phyloP scores from a whole-genome alignment of 2,797 vertebrate genomes.

The Enteromius trimaculatus region DNA sequence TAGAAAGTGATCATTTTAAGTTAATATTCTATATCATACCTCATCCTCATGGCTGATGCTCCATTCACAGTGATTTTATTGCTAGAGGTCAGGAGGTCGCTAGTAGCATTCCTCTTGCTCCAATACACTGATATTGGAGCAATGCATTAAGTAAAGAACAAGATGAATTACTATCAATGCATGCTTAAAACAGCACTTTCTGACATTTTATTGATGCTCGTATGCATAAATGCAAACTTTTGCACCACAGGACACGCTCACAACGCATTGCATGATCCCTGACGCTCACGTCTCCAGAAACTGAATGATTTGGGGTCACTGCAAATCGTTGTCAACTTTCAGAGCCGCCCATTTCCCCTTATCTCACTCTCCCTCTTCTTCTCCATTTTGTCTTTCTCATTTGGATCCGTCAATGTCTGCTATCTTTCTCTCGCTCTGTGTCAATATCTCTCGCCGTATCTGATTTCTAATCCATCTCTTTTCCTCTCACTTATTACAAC shows the following conservation, averaged over 20 bases:
- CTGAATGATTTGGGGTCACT: background rate
- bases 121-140: background rate
- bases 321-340: conserved; percentile 1
- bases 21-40: background rate
- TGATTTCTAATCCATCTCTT: conserved; percentile 17
- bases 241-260: background rate
- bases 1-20: background rate
- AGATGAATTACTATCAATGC: background rate
- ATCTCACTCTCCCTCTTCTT: background rate
- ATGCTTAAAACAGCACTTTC: background rate
- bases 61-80: background rate
- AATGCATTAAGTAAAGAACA: background rate
- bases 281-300: background rate
- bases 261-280: too few relatives aligned
- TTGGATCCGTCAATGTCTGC: conserved; percentile 13
- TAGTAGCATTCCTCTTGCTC: background rate
- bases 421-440: background rate
- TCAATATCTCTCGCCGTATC: conserved; percentile 21
- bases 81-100: background rate
- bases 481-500: conserved; percentile 39
- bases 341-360: background rate
- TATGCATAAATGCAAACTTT: background rate
- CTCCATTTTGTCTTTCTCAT: conserved; percentile 14
- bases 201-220: background rate
- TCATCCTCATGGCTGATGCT: background rate